Conservation (phyloP, 2,888 invertebrate genomes). For the Agrotis exclamationis region DNA sequence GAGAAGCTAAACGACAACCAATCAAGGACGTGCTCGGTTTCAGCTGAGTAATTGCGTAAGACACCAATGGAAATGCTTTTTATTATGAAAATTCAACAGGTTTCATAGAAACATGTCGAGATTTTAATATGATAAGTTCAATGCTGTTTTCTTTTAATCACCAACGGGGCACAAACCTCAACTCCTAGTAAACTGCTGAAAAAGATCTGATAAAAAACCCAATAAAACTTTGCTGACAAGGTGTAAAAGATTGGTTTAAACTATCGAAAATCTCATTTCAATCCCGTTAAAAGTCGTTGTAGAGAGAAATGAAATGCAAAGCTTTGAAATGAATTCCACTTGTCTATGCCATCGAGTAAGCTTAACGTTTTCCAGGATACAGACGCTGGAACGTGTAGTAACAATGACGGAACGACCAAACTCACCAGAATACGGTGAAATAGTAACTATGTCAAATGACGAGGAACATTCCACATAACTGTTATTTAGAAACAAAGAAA, state of each 20-base stretch:
- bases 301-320: neutral
- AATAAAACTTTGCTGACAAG: no score
- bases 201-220: no score
- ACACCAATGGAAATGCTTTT: neutral
- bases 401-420: slow-evolving; percentile 61
- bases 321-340: neutral
- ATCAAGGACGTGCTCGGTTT: slow-evolving; percentile 59
- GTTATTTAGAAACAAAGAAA: slow-evolving; percentile 46
- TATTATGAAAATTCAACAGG: neutral
- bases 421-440: slow-evolving; percentile 57
- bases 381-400: slow-evolving; percentile 56
- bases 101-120: neutral
- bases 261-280: neutral
- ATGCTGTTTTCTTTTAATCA: no score
- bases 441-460: slow-evolving; percentile 44
- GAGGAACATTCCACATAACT: slow-evolving; percentile 34
- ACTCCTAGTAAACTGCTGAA: no score
- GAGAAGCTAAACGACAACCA: slow-evolving; percentile 49
- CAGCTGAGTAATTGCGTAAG: neutral
- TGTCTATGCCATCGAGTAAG: slow-evolving; percentile 20
- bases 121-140: no score
- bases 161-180: no score
- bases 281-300: neutral
- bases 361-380: slow-evolving; percentile 52
- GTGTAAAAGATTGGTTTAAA: no score